Conservation (phyloP, 2,888 invertebrate species). For the Rhabditoides inermis region DNA sequence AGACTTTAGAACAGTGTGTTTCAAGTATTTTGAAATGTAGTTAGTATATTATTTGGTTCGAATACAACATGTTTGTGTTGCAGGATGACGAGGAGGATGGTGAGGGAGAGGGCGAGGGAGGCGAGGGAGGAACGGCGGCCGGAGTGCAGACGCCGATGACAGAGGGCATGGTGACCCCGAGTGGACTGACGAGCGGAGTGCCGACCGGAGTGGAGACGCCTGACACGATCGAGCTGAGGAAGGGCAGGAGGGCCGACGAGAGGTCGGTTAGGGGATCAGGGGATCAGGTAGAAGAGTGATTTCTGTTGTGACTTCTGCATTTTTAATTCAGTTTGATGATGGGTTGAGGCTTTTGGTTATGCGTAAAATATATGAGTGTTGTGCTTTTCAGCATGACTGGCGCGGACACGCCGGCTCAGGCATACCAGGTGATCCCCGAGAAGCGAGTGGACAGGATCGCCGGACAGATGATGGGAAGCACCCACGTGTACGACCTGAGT, state of each 20-base stretch:
- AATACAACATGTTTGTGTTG: not conserved
- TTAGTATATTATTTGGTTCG: not conserved
- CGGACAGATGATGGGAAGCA: conserved; percentile 75
- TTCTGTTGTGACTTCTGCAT: not conserved
- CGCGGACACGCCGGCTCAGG: conserved; percentile 62
- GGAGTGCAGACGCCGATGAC: conserved; percentile 30
- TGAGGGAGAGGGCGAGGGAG: conserved; percentile 7
- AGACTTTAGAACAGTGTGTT: not conserved
- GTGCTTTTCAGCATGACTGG: conserved; percentile 22
- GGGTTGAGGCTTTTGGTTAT: not conserved
- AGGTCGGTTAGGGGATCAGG: conserved; percentile 60
- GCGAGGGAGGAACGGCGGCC: conserved; percentile 6
- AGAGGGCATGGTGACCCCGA: conserved; percentile 24
- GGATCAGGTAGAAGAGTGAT: not conserved
- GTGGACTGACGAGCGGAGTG: conserved; percentile 47
- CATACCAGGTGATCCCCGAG: conserved; percentile 91
- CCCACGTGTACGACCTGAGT: conserved; percentile 96
- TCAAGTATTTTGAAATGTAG: not conserved
- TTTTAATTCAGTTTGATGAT: not conserved
- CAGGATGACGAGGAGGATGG: conserved; percentile 2
- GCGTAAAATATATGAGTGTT: not conserved
- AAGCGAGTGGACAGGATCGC: conserved; percentile 76
- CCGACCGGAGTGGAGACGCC: conserved; percentile 75
- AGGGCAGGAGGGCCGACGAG: conserved; percentile 89
- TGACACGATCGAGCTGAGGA: conserved; percentile 91